Conservation (phyloP, 2,888 invertebrate species). For the Amaurobius ferox region DNA sequence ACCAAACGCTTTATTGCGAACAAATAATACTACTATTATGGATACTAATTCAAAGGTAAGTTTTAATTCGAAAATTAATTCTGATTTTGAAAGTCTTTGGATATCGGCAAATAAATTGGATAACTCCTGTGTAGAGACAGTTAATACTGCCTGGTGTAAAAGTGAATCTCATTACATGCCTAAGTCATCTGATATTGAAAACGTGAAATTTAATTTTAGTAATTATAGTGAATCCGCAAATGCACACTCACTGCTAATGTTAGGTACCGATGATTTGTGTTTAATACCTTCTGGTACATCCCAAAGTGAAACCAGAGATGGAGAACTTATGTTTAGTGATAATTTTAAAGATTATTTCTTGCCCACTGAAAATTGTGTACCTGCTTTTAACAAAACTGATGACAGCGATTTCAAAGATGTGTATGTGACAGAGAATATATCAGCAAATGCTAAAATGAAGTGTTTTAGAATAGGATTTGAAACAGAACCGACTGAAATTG, state of each 20-base stretch:
- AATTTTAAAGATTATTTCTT: constrained; percentile 67
- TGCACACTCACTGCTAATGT: constrained; percentile 19
- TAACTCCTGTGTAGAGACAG: constrained; percentile 6
- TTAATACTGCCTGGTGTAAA: constrained; percentile 35
- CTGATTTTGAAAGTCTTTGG: constrained; percentile 44
- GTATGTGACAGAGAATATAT: background rate
- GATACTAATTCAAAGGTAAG: constrained; percentile 38
- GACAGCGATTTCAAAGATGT: background rate
- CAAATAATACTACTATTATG: background rate
- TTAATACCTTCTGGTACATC: constrained; percentile 41
- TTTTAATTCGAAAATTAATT: constrained; percentile 12
- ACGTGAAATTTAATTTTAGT: background rate
- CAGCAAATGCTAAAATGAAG: background rate
- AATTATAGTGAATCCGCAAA: background rate
- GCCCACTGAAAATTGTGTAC: constrained; percentile 34
- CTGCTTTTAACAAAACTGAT: constrained; percentile 6
- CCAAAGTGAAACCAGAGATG: background rate
- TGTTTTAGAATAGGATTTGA: constrained; percentile 63
- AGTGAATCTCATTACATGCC: background rate
- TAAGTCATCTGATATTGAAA: background rate
- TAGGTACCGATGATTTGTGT: constrained; percentile 45
- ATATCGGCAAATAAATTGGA: constrained; percentile 24
- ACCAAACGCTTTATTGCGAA: background rate
- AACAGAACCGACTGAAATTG: background rate
- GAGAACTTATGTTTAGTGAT: constrained; percentile 51